Evolutionary conservation across 2,888 invertebrate genomes (phyloP).

Genomic region (Epistrophe grossulariae): DNA sequence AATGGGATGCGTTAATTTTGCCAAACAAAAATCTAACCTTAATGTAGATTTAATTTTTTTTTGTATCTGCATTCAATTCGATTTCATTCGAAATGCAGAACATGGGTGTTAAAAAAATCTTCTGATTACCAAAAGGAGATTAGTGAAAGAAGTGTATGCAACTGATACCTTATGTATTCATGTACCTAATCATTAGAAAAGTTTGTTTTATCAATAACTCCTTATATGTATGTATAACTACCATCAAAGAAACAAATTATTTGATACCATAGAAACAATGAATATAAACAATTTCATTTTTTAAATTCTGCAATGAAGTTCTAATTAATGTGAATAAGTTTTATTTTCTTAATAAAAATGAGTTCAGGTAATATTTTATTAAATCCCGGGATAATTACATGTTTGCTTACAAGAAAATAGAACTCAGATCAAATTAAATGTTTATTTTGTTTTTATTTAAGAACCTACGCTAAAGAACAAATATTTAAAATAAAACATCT

Average conservation of each 20-base stretch:
- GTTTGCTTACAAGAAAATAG: background rate
- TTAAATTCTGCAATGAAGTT: background rate
- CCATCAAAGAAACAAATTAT: background rate
- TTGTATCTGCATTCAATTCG: no score
- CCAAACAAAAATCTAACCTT: no score
- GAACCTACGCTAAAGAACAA: no score
- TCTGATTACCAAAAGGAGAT: no score
- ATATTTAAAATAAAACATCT: no score
- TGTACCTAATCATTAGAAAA: no score
- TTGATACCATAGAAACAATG: background rate
- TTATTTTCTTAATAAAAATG: background rate
- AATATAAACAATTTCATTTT: background rate
- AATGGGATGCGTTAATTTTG: no score
- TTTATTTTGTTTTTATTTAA: background rate
- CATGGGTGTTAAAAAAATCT: no score
- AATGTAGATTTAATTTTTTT: no score
- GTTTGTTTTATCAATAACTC: constrained; percentile 2
- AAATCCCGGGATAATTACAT: no score
- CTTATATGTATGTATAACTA: background rate
- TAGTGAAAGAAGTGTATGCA: background rate
- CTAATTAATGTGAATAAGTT: background rate
- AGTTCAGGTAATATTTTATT: constrained; percentile 13
- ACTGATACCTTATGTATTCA: no score
- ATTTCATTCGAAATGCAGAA: no score
- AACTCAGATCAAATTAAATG: background rate